Evolutionary conservation across 2,888 invertebrate species (phyloP), one percentile per base, ranked within the genome.

Genomic region (Eilema caniola): DNA sequence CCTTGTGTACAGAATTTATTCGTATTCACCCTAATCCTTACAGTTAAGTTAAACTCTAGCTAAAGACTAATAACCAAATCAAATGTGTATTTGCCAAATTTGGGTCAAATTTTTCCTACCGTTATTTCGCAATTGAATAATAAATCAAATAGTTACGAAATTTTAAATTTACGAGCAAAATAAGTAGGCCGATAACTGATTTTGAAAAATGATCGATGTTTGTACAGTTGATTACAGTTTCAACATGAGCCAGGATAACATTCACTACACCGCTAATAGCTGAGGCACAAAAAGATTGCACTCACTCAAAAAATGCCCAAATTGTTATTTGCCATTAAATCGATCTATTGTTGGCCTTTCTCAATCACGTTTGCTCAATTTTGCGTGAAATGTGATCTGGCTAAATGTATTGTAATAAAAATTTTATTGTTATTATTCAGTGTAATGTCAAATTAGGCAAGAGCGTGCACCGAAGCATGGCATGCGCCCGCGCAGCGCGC

Each of bases 361-460:
- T 71, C 71, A 83, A 85, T 75, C 68, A 37, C 53, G 68, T 72
- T 86, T 84, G 65, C 83, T 61, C 75, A 86, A 85, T 83, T 77
- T 82, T 72, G 66, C 76, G 75, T 74, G 74, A 82, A 84, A 81
- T 79, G 71, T 82, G 83, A 85, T 86, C 83, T 83, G 71, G 80
- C 73, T 33, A 60, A 70, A 62, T 41, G 16, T 73, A 75, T 75
- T 71, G 56, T 73, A 14, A 56, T 56, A 65, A 28, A 41, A 62
- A 79, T 80, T 81, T 80, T 83, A 76, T 77, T 70, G 65, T 71
- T 62, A 74, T 83, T 71, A 76, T 60, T 69, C 75, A 70, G 72
- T 71, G 72, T 74, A 82, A 75, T 79, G 76, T 77, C 63, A 53
- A 53, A 53, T 53, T 53, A 53, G 53, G 53, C 53, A 53, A 53